A percentile compares a stretch with the other conserved stretches of the same genome.
These are phyloP conservation scores for Dromaius novaehollandiae DNA, from an alignment of 2,113 vertebrate species.

Conservation along the genomic window DNA sequence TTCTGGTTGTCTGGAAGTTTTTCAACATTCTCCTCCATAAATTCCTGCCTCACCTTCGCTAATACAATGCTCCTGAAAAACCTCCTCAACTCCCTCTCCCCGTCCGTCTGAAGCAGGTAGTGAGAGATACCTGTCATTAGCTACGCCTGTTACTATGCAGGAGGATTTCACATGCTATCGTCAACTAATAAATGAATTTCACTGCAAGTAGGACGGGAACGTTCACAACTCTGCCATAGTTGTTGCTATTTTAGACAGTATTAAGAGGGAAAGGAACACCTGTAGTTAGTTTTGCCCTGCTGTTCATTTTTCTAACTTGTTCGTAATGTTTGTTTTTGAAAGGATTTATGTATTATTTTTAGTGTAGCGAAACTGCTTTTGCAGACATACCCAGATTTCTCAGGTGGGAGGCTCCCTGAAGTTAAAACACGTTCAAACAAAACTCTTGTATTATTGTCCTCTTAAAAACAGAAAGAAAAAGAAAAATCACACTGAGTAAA, in stretches of 20 bases:
- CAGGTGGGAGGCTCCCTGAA: constrained; percentile 95
- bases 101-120: not conserved
- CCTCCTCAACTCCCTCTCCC: not conserved
- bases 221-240: not conserved
- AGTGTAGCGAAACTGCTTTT: constrained; percentile 24
- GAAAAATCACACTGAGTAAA: constrained; percentile 40
- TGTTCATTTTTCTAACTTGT: not conserved
- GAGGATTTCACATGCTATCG: not conserved
- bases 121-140: fast-evolving
- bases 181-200: not conserved
- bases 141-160: not conserved
- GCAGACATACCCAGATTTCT: constrained; percentile 93
- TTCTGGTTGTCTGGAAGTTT: not conserved
- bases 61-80: not conserved
- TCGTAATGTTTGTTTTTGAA: not conserved
- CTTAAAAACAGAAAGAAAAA: constrained; percentile 75
- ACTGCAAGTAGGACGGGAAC: not conserved
- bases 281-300: not conserved
- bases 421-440: constrained; percentile 99
- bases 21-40: not conserved
- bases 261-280: not conserved
- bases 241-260: not conserved
- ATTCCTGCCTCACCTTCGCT: not conserved
- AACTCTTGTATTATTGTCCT: constrained; percentile 99
- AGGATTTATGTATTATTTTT: not conserved